Conservation (phyloP, 2,797 vertebrate species). For the Kryptolebias ocellatus region DNA sequence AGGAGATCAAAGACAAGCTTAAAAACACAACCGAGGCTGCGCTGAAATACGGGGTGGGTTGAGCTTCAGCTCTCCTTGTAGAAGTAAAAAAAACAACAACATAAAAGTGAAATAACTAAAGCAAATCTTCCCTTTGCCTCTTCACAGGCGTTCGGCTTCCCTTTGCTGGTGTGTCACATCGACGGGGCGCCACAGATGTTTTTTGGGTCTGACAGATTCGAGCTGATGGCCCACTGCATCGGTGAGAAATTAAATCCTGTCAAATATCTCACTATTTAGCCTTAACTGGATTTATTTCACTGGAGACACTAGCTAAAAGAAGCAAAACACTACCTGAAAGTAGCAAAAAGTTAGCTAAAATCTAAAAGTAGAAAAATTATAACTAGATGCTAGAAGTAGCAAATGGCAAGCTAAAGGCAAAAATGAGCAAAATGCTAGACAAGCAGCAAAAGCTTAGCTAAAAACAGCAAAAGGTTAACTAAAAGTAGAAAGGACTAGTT, state of each 20-base stretch:
- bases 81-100: background rate
- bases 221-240: slow-evolving; percentile 87
- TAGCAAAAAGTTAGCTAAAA: too few species aligned
- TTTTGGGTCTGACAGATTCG: slow-evolving; percentile 94
- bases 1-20: slow-evolving; percentile 87
- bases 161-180: slow-evolving; percentile 84
- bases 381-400: too few species aligned
- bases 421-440: too few species aligned
- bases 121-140: background rate
- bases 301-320: too few species aligned
- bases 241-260: slow-evolving; percentile 79
- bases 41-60: slow-evolving; percentile 84
- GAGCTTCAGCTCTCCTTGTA: background rate
- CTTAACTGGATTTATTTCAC: background rate
- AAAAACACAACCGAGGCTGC: slow-evolving; percentile 83
- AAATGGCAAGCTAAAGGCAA: too few species aligned
- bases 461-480: too few species aligned
- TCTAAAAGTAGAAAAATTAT: too few species aligned
- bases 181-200: slow-evolving; percentile 82
- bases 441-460: too few species aligned
- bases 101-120: background rate
- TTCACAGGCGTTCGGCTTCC: slow-evolving; percentile 90
- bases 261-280: background rate
- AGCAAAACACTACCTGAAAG: too few species aligned
- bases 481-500: too few species aligned